Evolutionary conservation across 2,888 invertebrate species (phyloP).

Genomic region (Xylota sylvarum): DNA sequence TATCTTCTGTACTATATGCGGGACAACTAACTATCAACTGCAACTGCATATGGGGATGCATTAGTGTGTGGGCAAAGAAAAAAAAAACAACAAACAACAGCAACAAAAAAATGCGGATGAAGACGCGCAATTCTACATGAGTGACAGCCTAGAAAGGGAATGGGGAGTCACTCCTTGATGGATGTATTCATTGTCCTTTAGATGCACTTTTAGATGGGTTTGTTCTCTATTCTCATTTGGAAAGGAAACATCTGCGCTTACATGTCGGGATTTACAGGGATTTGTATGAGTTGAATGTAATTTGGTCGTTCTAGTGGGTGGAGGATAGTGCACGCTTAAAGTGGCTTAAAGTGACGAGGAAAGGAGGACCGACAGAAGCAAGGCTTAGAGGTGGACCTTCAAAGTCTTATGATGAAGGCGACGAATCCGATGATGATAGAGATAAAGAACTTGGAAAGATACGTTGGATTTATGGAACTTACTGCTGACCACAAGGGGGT

Average conservation of each 20-base stretch:
- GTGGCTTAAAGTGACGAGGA: background rate
- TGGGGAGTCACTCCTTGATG: conserved; percentile 63
- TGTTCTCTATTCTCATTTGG: conserved; percentile 59
- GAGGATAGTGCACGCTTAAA: conserved; percentile 36
- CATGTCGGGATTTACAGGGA: conserved; percentile 29
- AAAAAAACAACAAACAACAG: background rate
- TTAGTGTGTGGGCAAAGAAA: background rate
- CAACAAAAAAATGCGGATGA: conserved; percentile 42
- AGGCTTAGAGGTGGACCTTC: background rate
- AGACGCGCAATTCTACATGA: conserved; percentile 69
- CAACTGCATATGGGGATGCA: conserved; percentile 33
- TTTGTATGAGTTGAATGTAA: conserved; percentile 23
- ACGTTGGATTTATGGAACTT: no score
- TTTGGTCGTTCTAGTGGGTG: background rate
- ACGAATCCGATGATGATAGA: background rate
- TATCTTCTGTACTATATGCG: background rate
- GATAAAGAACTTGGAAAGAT: no score
- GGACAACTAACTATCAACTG: conserved; percentile 15
- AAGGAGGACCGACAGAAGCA: background rate
- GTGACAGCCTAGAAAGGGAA: conserved; percentile 46
- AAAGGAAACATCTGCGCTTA: conserved; percentile 64
- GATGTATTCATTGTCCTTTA: conserved; percentile 73
- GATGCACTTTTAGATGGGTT: conserved; percentile 71
- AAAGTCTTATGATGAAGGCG: background rate
- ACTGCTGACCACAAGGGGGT: no score